Conservation (phyloP, 1,140 invertebrate species). For the Agrypnia vestita region DNA sequence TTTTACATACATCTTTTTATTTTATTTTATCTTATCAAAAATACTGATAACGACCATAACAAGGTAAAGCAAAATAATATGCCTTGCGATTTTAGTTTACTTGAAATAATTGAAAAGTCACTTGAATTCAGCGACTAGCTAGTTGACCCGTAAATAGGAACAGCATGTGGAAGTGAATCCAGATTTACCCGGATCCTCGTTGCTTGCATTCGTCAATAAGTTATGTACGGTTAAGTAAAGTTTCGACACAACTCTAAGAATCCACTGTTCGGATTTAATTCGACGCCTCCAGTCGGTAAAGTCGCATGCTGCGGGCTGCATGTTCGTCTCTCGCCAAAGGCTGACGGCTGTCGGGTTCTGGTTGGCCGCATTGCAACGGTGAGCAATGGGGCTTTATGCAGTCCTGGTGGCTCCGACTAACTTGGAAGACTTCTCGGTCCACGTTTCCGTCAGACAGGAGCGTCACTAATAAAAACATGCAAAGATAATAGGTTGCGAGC, state of each 20-base stretch:
- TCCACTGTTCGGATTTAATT: constrained; percentile 33
- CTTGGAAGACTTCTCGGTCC: no score
- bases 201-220: constrained; percentile 27
- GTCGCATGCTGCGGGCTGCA: constrained; percentile 28
- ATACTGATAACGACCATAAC: no score
- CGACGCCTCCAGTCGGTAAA: constrained; percentile 34
- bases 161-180: no score
- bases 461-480: no score
- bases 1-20: no score
- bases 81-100: neutral
- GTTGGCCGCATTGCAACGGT: constrained; percentile 25
- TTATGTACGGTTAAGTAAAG: constrained; percentile 24
- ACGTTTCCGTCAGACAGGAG: no score
- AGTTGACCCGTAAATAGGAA: no score
- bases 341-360: neutral
- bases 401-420: constrained; percentile 6
- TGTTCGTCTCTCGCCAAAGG: constrained; percentile 1
- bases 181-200: no score
- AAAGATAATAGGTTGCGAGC: no score
- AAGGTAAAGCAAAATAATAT: neutral
- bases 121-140: no score
- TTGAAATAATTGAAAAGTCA: neutral
- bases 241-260: constrained; percentile 16
- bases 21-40: no score
- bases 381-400: constrained; percentile 28